Percentiles rank a stretch among this genome's conserved stretches.
Conservation (phyloP, 2,113 vertebrate species). For the Cebidichthys violaceus region DNA sequence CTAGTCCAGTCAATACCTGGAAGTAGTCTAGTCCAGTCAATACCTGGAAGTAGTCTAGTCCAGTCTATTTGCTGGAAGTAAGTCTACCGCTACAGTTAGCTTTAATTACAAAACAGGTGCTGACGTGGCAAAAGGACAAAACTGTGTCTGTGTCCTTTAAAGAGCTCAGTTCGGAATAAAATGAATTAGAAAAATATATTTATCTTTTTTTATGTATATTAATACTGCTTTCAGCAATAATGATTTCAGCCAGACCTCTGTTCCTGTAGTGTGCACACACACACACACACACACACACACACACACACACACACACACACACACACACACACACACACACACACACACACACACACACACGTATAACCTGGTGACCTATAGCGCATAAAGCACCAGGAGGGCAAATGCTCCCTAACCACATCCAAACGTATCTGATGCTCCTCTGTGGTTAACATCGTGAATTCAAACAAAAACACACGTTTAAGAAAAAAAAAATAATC, state of each 20-base stretch:
- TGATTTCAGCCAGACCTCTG: background rate
- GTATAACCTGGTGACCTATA: constrained; percentile 57
- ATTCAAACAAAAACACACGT: too few species aligned
- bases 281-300: background rate
- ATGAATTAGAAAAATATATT: background rate
- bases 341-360: background rate
- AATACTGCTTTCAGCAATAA: too few species aligned
- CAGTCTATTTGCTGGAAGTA: too few species aligned
- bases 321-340: background rate
- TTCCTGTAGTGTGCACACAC: background rate
- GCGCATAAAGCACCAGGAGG: constrained; percentile 50
- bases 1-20: too few species aligned
- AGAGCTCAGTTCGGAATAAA: background rate
- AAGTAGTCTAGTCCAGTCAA: too few species aligned
- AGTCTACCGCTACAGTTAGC: background rate
- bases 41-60: too few species aligned
- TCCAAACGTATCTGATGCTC: too few species aligned
- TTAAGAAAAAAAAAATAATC: too few species aligned
- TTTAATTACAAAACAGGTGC: background rate
- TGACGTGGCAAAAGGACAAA: background rate
- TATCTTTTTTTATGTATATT: background rate
- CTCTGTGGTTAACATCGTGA: too few species aligned
- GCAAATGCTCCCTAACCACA: constrained; percentile 2
- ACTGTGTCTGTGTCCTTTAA: background rate
- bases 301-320: background rate